These are phyloP conservation scores for Drosophila diplacantha DNA, from an alignment of 2,888 invertebrate genomes.

Conservation along the genomic window DNA sequence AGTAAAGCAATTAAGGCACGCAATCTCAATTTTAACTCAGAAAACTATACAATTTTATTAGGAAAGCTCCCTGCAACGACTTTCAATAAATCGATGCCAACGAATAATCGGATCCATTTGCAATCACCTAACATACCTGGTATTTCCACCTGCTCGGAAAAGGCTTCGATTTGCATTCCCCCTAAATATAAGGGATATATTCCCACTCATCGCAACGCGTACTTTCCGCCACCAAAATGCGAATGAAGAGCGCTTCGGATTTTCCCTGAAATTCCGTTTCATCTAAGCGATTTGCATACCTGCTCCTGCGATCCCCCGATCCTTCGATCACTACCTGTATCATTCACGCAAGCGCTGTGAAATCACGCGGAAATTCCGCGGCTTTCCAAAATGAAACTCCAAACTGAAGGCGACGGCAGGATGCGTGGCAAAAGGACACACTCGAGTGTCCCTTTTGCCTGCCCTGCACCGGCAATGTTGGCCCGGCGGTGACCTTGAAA, in stretches of 20 bases:
- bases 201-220: constrained; percentile 39
- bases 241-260: constrained; percentile 62
- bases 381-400: constrained; percentile 52
- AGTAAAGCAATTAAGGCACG: not conserved
- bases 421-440: constrained; percentile 37
- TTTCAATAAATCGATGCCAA: not conserved
- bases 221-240: constrained; percentile 57
- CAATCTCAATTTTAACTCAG: not conserved
- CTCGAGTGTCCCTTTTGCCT: constrained; percentile 54
- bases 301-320: constrained; percentile 30
- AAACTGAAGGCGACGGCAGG: constrained; percentile 6
- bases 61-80: fast-evolving
- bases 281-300: constrained; percentile 64
- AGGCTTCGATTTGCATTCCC: constrained; percentile 19
- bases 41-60: not conserved
- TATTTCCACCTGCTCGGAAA: constrained; percentile 51
- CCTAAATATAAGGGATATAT: not conserved
- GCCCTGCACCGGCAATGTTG: constrained; percentile 39
- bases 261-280: constrained; percentile 62
- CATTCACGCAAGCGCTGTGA: constrained; percentile 64
- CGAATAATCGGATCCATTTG: not conserved
- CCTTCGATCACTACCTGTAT: constrained; percentile 38
- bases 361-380: constrained; percentile 69
- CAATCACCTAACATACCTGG: constrained; percentile 7
- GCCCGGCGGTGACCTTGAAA: constrained; percentile 69